Base-by-base conservation (phyloP, 2,888 invertebrate genomes). In the Chloroclysta siterata region DNA sequence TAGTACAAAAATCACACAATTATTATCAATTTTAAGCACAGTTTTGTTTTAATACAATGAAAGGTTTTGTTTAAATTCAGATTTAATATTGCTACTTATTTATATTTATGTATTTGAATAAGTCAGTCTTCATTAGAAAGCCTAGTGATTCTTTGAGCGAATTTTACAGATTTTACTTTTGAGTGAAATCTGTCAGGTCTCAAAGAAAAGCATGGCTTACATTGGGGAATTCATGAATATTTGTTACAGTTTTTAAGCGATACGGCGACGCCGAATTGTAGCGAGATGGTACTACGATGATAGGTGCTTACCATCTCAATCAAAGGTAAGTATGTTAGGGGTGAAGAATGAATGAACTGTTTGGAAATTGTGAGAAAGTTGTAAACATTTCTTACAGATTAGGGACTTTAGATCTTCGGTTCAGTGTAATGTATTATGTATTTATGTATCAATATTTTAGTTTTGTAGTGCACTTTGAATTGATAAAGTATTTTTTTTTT, bases 201-300 rank as follows among this genome's bases (percentile, higher is more conserved):
- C 79, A 77, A 75, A 84, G 89, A 85, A 86, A 80, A 83, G 73
- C 83, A 73, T 79, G 84, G 83, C 84, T 83, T 79, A 75, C 75
- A 78, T 83, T 80, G 92, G 93, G 93, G 92, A 90, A 91, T 85
- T 82, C 90, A 75, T 88, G 93, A 91, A 93, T 92, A 93, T 92
- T 92, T 92, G 90, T 93, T 93, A 83, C 93, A 93, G 93, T 88
- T 89, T 88, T 82, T 92, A 89, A 84, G 83, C 83, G 85, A 85
- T 87, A 87, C 84, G 90, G 87, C 84, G 90, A 87, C 83, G 89
- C 84, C 76, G 82, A 83, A 81, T 80, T 82, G 81, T 86, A 84
- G 77, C 80, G 74, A 53, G 53, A 53, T 77, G 78, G 77, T 83
- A 82, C 81, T 73, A 71, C 82, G 81, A 78, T 80, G 79, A 85